Base-by-base conservation (phyloP, 2,888 invertebrate genomes). In the Rhopalosiphum nymphaeae region DNA sequence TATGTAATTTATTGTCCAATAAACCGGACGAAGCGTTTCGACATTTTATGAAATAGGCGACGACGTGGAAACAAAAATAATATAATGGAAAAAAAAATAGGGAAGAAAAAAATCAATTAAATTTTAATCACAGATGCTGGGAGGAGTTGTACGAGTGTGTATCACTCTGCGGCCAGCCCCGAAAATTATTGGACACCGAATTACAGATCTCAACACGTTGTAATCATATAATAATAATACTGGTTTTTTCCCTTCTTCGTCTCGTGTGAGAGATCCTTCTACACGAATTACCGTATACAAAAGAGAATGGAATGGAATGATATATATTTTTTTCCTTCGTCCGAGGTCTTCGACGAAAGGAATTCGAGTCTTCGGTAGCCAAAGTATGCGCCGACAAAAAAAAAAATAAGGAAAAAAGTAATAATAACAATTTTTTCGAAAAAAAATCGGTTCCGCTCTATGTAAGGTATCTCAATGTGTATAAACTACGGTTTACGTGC, bases 231-330 rank as follows among this genome's bases (percentile, higher is more conserved):
- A 88, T 88, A 88, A 86, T 92, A 92, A 93, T 93, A 93, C 93
- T 90, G 93, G 93, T 93, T 93, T 93, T 85, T 88, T 67, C 67
- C 36, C 67, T 67, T 67, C 88, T 29, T 92, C 86, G 25, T 92
- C 67, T 67, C 46, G 61, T 86, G 85, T 88, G 67, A 67, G 89
- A 93, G 93, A 93, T 89, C 78, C 44, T 78, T 93, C 78, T 84
- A 89, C 46, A 89, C 89, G 88, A 89, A 93, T 89, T 84, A 93
- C 84, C 56, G 84, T 93, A 57, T 84, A 91, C 85, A 85, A 85
- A 90, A 90, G 93, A 93, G 93, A 93, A 92, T 87, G 92, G 93
- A 93, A 93, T 85, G 90, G 90, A 93, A 93, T 93, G 93, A 93
- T 93, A 93, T 93, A 93, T 86, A 93, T 90, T 91, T 93, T 93